phyloP scores from a whole-genome alignment of 2,113 vertebrate genomes.

The Mus pahari region DNA sequence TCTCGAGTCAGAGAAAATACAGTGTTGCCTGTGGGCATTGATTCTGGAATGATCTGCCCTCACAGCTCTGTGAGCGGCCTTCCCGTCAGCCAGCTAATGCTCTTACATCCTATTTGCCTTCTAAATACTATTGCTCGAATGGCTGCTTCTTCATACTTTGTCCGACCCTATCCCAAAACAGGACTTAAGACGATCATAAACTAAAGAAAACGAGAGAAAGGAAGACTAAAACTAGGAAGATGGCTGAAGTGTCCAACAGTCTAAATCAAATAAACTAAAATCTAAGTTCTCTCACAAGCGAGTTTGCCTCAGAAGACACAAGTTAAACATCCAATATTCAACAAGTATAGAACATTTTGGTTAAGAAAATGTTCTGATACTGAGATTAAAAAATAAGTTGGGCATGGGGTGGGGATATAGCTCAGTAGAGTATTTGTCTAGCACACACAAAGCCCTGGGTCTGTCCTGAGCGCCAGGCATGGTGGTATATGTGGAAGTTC shows the following conservation, averaged over 20 bases:
- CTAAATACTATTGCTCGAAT: not conserved
- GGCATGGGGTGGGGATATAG: not conserved
- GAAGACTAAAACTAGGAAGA: not conserved
- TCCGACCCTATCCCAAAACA: not conserved
- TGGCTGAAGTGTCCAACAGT: not conserved
- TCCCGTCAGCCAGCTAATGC: not conserved
- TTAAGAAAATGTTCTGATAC: not conserved
- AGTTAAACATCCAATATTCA: not conserved
- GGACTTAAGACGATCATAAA: not conserved
- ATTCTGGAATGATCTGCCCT: not conserved
- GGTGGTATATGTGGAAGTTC: not conserved
- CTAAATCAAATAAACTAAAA: not conserved
- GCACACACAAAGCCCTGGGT: not conserved
- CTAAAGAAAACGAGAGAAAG: not conserved
- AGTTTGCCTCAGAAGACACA: not conserved
- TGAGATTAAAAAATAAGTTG: not conserved
- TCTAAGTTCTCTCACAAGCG: not conserved
- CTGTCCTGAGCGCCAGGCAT: no score
- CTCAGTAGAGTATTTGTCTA: no score
- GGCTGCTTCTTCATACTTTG: not conserved
- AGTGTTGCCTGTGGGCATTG: not conserved
- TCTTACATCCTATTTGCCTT: not conserved
- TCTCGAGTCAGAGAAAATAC: conserved; percentile 18
- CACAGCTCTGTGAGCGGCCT: not conserved
- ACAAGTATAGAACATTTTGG: not conserved